These are phyloP conservation scores for Drosophila kepulauana DNA, from an alignment of 1,140 invertebrate species.

Conservation along the genomic window DNA sequence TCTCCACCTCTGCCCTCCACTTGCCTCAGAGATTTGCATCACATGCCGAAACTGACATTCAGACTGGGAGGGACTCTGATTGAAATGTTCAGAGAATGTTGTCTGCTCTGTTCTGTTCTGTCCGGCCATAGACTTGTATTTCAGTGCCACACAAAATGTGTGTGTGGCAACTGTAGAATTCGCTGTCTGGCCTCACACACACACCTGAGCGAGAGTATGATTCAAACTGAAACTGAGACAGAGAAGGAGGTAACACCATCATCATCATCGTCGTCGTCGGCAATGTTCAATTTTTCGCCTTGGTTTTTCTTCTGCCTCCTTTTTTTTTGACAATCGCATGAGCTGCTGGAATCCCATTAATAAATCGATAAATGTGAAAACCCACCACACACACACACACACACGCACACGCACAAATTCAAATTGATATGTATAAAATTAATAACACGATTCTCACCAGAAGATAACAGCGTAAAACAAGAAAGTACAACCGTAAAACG, in stretches of 20 bases:
- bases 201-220: constrained; percentile 30
- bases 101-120: constrained; percentile 39
- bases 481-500: not conserved
- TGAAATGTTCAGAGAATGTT: constrained; percentile 62
- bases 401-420: not conserved
- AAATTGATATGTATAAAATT: constrained; percentile 16
- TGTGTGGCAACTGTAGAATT: not conserved
- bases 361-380: constrained; percentile 19
- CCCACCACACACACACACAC: too few relatives aligned
- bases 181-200: not conserved
- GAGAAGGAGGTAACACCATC: constrained; percentile 45
- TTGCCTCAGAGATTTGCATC: constrained; percentile 52
- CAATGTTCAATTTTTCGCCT: not conserved
- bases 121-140: constrained; percentile 18
- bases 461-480: constrained; percentile 6
- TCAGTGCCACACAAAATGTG: not conserved
- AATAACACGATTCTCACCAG: constrained; percentile 8
- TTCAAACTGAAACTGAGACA: not conserved
- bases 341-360: constrained; percentile 20
- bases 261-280: constrained; percentile 22
- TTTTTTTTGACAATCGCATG: constrained; percentile 14
- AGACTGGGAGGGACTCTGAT: constrained; percentile 53
- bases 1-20: not conserved
- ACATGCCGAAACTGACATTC: constrained; percentile 23
- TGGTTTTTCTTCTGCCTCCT: not conserved